Percentiles rank a stretch among this genome's conserved stretches.
These are phyloP conservation scores for Dendronephthya gigantea DNA, from an alignment of 64 coral and sea anemone species.

Conservation along the genomic window DNA sequence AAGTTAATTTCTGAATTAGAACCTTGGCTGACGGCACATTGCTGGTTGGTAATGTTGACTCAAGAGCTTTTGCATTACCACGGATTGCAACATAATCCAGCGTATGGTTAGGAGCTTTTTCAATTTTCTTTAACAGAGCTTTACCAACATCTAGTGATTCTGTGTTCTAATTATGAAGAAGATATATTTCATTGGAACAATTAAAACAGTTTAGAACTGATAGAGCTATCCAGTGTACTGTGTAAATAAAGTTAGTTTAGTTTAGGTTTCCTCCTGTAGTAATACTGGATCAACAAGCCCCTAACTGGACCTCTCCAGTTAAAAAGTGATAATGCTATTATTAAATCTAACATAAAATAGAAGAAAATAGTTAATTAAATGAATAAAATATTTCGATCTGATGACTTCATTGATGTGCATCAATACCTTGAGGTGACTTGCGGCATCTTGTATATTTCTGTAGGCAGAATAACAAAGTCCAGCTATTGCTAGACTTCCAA, in stretches of 20 bases:
- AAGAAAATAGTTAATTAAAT: too few species aligned
- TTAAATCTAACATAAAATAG: too few species aligned
- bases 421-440: background rate
- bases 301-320: too few species aligned
- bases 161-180: background rate
- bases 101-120: background rate
- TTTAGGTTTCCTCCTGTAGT: too few species aligned
- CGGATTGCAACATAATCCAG: constrained; percentile 11
- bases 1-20: background rate
- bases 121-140: background rate
- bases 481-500: background rate
- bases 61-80: background rate
- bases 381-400: too few species aligned
- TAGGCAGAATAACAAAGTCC: constrained; percentile 2
- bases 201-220: too few species aligned
- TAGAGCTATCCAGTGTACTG: too few species aligned
- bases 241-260: too few species aligned
- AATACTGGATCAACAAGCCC: too few species aligned
- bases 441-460: background rate
- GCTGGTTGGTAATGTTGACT: background rate
- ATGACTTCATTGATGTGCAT: background rate
- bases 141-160: background rate
- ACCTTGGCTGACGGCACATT: background rate
- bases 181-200: too few species aligned
- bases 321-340: too few species aligned